Evolutionary conservation across 2,113 vertebrate genomes (phyloP).

Genomic region (Vidua macroura): DNA sequence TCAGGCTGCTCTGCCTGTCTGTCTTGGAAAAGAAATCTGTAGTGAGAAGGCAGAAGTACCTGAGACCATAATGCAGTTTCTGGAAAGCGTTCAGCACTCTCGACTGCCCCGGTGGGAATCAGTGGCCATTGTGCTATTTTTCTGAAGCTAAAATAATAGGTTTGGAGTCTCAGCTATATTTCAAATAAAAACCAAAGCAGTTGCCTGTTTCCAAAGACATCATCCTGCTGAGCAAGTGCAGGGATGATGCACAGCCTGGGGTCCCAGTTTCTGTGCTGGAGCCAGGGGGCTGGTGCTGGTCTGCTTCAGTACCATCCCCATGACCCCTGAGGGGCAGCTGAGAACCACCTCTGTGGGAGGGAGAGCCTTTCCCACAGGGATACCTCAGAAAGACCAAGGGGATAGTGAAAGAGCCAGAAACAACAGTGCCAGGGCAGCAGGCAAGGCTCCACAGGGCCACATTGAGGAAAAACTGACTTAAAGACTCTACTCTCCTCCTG

Average conservation of each 20-base stretch:
- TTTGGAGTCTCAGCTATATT: neutral
- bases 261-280: neutral
- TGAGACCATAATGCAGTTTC: neutral
- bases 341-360: neutral
- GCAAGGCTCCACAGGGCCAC: neutral
- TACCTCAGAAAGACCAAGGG: neutral
- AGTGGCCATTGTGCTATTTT: neutral
- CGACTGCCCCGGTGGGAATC: neutral
- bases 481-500: fast-evolving
- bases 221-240: neutral
- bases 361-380: neutral
- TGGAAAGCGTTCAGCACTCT: neutral
- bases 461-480: neutral
- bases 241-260: neutral
- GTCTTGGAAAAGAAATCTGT: neutral
- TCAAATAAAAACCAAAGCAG: neutral
- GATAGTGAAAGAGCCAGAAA: neutral
- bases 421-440: neutral
- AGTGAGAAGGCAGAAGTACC: neutral
- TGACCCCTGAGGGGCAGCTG: neutral
- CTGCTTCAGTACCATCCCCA: fast-evolving
- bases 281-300: neutral
- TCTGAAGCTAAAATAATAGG: constrained; percentile 8
- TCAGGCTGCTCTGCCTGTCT: constrained; percentile 27
- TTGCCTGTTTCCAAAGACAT: neutral